Conservation (phyloP, 2,113 vertebrate species). For the Atherinomorus stipes region DNA sequence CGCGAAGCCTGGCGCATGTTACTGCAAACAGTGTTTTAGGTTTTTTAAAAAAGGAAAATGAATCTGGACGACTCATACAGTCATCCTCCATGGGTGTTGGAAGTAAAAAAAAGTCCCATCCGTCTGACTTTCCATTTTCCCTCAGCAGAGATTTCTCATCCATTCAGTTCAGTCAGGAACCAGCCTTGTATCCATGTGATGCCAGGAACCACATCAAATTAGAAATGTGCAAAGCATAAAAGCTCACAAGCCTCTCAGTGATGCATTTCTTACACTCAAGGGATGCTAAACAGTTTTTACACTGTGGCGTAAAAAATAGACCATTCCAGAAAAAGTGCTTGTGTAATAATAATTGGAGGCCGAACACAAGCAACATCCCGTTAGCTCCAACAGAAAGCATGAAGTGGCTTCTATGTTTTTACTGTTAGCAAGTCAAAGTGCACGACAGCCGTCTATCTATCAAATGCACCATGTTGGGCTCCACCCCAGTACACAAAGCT, state of each 20-base stretch:
- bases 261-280: not conserved
- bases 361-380: conserved; percentile 23
- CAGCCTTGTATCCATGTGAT: not conserved
- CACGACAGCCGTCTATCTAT: conserved; percentile 15
- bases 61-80: not conserved
- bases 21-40: not conserved
- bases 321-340: not conserved
- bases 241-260: not conserved
- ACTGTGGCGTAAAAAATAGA: not conserved
- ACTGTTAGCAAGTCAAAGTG: conserved; percentile 24
- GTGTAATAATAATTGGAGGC: not conserved
- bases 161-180: conserved; percentile 3
- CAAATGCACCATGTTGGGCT: conserved; percentile 6
- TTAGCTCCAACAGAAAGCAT: conserved; percentile 14
- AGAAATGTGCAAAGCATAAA: not conserved
- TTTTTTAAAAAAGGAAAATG: not conserved
- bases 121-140: conserved; percentile 25
- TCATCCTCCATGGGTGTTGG: not conserved
- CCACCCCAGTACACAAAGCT: conserved; percentile 50
- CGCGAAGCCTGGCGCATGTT: not conserved
- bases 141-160: conserved; percentile 12
- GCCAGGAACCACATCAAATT: conserved; percentile 5
- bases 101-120: conserved; percentile 13
- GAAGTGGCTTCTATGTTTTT: not conserved
- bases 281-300: not conserved